Evolutionary conservation across 2,888 invertebrate genomes (phyloP), one percentile per base, ranked within the genome.

Genomic region (Sabatieria punctata): DNA sequence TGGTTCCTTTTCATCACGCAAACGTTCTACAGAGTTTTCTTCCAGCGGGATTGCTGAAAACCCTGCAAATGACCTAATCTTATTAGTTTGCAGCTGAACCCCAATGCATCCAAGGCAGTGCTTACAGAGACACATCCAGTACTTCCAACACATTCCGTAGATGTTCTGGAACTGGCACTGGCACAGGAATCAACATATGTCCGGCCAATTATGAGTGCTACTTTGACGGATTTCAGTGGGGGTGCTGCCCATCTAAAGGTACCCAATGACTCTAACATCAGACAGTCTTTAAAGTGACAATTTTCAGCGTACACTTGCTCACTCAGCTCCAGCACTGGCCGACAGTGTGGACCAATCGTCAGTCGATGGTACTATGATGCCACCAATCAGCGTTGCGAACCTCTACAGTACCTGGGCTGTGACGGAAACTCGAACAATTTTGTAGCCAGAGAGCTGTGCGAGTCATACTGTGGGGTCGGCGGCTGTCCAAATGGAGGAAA

Each of bases 361-460:
- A 13, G 8, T 13, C 15, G 43, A 24, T 42, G 30, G 27, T 42
- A 42, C 21, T 42, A 42, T 22, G 43, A 42, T 19, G 8, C 24
- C 6, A 42, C 43, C 26, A 25, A 26, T 18, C 26, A 42, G 11
- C 6, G 27, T n/a, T 42, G 43, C 19, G 27, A 21, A n/a, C 11
- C 38, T 38, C 19, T 38, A 8, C 38, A 38, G 38, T 38, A 38
- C 38, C 6, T 11, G 6, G 60, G 60, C 2, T 61, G 60, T 40
- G 59, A 61, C 45, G 59, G 59, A 33, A 58, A 58, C 36, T 43
- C 54, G 8, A 60, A 60, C 44, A 58, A 59, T 41, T 60, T 60
- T 47, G 51, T 57, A 22, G 53, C 52, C 13, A 48, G 55, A 4
- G 57, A 57, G 33, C 54, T 57, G 36, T 60, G 60, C 26, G 57